A percentile compares a stretch with the other conserved stretches of the same genome.
phyloP scores from a whole-genome alignment of 2,888 invertebrate genomes.

The Hydrotaea cyrtoneurina region DNA sequence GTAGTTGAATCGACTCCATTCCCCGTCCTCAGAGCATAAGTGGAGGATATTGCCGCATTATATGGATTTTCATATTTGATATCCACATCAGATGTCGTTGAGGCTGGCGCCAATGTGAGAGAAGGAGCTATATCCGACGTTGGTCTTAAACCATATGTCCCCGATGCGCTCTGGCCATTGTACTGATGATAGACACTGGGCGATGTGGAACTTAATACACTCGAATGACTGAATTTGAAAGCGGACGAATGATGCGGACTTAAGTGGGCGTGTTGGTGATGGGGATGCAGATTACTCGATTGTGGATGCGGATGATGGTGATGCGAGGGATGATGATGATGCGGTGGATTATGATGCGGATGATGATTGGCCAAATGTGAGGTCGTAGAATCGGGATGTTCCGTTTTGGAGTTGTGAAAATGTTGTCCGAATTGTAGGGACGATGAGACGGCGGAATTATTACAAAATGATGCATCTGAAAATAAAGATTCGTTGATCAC shows the following conservation, averaged over 20 bases:
- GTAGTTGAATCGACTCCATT: conserved; percentile 77
- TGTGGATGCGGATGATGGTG: conserved; percentile 70
- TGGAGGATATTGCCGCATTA: conserved; percentile 78
- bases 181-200: conserved; percentile 70
- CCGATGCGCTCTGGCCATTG: conserved; percentile 60
- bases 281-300: conserved; percentile 55
- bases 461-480: conserved; percentile 75
- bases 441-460: conserved; percentile 70
- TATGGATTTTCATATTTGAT: conserved; percentile 79
- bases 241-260: conserved; percentile 60
- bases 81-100: conserved; percentile 73
- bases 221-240: conserved; percentile 75
- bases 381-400: conserved; percentile 81
- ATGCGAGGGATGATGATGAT: conserved; percentile 68
- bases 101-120: conserved; percentile 68
- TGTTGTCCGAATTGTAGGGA: conserved; percentile 71
- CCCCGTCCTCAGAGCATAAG: conserved; percentile 76
- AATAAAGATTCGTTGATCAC: too few species aligned
- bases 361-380: conserved; percentile 71
- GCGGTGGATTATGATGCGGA: conserved; percentile 63
- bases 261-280: conserved; percentile 69
- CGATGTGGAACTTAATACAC: conserved; percentile 73
- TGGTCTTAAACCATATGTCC: conserved; percentile 69
- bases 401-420: conserved; percentile 77
- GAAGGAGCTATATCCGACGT: conserved; percentile 72